Conservation (phyloP, 2,888 invertebrate species). For the Hartigia nigra region DNA sequence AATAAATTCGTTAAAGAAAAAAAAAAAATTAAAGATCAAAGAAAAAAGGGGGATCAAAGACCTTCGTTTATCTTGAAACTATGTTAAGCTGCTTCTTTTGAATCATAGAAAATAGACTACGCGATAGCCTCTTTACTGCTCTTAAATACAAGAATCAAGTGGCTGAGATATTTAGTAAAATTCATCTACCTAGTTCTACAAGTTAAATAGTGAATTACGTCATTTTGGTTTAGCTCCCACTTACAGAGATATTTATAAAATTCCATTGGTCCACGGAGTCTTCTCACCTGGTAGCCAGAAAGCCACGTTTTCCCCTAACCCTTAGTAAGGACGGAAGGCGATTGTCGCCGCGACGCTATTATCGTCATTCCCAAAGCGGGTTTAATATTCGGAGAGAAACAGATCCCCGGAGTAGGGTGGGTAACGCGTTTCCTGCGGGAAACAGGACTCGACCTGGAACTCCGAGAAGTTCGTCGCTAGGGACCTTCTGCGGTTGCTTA, state of each 20-base stretch:
- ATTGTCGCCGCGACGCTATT: neutral
- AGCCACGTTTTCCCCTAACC: neutral
- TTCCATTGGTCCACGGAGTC: neutral
- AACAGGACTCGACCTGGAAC: too few species aligned
- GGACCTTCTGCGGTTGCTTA: constrained; percentile 20
- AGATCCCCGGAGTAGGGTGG: too few species aligned
- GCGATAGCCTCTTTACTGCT: neutral
- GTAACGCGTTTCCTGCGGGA: too few species aligned
- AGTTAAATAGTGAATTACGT: neutral
- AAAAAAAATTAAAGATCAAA: neutral
- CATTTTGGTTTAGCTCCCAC: neutral
- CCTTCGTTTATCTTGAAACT: neutral
- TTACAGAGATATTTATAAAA: neutral
- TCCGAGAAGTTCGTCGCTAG: constrained; percentile 19
- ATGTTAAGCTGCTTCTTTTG: too few species aligned
- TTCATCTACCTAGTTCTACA: neutral
- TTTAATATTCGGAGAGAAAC: neutral
- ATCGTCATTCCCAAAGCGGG: neutral
- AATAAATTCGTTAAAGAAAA: neutral
- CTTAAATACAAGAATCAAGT: neutral
- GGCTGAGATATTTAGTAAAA: neutral
- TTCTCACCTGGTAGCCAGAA: neutral
- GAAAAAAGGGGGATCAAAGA: neutral
- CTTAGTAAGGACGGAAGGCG: neutral
- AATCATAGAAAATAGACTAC: neutral